These are phyloP conservation scores for Sphinx pinastri DNA, from an alignment of 2,888 invertebrate genomes.

Conservation along the genomic window DNA sequence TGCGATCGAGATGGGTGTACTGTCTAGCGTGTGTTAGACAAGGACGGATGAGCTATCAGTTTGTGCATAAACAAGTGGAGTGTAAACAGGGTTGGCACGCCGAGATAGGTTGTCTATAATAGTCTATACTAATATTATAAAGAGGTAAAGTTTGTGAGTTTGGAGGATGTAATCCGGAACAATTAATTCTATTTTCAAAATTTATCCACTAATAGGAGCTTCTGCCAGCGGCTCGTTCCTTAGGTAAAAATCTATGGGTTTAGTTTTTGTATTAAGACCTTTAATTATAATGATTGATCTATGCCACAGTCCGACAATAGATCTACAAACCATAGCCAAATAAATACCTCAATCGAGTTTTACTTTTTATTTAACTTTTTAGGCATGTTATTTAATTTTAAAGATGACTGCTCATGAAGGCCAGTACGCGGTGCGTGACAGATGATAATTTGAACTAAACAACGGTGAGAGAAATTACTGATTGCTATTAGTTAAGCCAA, in stretches of 20 bases:
- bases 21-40: slow-evolving; percentile 29
- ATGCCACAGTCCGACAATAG: no score
- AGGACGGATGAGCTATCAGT: slow-evolving; percentile 59
- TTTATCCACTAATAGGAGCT: no score
- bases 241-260: no score
- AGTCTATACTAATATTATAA: no score
- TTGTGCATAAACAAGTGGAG: slow-evolving; percentile 74
- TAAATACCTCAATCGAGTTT: background rate
- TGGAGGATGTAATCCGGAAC: no score
- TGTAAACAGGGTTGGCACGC: slow-evolving; percentile 68
- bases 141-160: no score
- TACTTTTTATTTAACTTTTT: background rate
- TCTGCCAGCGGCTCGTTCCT: no score
- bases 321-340: background rate
- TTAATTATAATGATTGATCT: no score
- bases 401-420: slow-evolving; percentile 15
- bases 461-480: background rate
- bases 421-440: slow-evolving; percentile 7
- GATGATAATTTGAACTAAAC: background rate
- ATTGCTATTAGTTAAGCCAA: no score
- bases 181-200: no score
- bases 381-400: slow-evolving; percentile 13
- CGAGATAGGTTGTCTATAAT: background rate
- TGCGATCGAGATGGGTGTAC: slow-evolving; percentile 52
- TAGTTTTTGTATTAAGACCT: no score